Base-by-base conservation (phyloP, 2,888 invertebrate species). In the Eupeodes latifasciatus region DNA sequence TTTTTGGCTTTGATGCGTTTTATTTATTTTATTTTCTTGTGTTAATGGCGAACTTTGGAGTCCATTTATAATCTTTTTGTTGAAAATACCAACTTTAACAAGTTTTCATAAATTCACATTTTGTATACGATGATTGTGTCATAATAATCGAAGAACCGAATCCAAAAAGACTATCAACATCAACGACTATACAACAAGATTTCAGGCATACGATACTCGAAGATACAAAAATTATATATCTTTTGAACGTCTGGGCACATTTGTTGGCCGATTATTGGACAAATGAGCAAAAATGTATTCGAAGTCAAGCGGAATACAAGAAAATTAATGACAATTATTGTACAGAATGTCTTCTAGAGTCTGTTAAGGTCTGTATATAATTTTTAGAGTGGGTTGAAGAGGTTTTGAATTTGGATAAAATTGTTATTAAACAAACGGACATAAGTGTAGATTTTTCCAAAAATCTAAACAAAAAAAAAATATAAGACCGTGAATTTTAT, bases 41-140 rank as follows among this genome's bases (percentile, higher is more conserved):
- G 74, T 88, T 81, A 84, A 84, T 88, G 77, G 84, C 74, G 71
- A 88, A 78, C 81, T 85, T 88, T 81, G 75, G 74, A 85, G 81
- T 88, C 77, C 85, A 88, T 88, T 88, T 88, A 88, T 88, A 88
- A 88, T 85, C 88, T 88, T 88, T 85, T 88, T 88, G 88, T 88
- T 85, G 61, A 88, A 88, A 84, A 88, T 85, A 84, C 88, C 88
- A 88, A 85, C 85, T 75, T 85, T 85, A 66, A 85, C 85, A 88
- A 79, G 88, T 88, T 88, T 88, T 88, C 85, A 85, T 88, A 88
- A 85, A 88, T 88, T 88, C 88, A 88, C 77, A 88, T 88, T 88
- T 88, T 88, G 85, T 88, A 88, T 85, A 88, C 78, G 88, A 88
- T 85, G 88, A 88, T 88, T 88, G 84, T 88, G 88, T 88, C 88